phyloP scores from a whole-genome alignment of 2,888 invertebrate genomes.

The Dasysyrphus tricinctus region DNA sequence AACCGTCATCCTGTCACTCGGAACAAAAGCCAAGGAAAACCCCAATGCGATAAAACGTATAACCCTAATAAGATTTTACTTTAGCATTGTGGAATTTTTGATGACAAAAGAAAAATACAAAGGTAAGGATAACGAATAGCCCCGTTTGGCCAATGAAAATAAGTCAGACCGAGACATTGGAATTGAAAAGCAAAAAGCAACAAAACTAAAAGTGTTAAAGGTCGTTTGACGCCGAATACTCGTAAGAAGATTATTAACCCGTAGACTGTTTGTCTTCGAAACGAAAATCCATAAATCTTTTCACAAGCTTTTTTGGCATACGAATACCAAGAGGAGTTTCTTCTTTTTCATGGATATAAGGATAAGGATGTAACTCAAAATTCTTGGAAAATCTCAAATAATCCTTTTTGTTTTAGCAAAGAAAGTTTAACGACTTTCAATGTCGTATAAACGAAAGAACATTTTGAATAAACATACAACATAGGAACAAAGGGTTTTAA shows the following conservation, averaged over 20 bases:
- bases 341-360: background rate
- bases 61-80: constrained; percentile 37
- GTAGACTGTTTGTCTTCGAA: constrained; percentile 17
- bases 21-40: constrained; percentile 13
- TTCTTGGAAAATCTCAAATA: background rate
- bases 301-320: background rate
- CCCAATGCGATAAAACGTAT: constrained; percentile 38
- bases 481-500: too few relatives aligned
- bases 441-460: background rate
- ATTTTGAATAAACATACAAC: too few relatives aligned
- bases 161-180: background rate
- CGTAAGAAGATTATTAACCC: constrained; percentile 35
- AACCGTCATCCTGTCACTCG: constrained; percentile 11
- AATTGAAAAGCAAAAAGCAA: background rate
- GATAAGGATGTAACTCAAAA: background rate
- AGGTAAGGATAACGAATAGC: background rate
- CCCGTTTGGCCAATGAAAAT: background rate
- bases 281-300: constrained; percentile 22
- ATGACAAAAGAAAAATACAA: constrained; percentile 12
- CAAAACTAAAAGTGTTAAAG: constrained; percentile 21
- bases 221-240: background rate
- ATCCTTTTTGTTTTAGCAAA: constrained; percentile 16
- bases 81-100: constrained; percentile 12
- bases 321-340: background rate
- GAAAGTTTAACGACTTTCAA: background rate